phyloP scores from a whole-genome alignment of 2,113 vertebrate genomes.

The Hydrochoerus hydrochaeris region DNA sequence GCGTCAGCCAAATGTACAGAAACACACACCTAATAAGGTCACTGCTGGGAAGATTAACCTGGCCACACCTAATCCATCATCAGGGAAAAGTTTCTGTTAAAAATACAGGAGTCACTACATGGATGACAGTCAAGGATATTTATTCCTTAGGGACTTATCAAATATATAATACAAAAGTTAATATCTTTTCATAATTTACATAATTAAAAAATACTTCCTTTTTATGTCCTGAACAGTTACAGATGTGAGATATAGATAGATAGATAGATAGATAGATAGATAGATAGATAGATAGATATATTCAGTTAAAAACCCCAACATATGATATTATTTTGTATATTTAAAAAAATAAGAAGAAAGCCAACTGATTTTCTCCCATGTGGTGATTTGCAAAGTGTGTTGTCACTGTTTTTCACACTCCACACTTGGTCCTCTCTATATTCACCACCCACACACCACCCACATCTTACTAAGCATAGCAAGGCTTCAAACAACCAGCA shows the following conservation, averaged over 20 bases:
- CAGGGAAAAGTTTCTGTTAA: neutral
- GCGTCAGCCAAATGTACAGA: neutral
- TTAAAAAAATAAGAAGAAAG: neutral
- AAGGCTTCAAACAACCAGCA: neutral
- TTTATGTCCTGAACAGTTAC: neutral
- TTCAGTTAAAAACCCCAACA: neutral
- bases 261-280: neutral
- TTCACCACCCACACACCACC: neutral
- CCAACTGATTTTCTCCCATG: neutral
- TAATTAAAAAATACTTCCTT: neutral
- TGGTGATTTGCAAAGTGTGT: neutral
- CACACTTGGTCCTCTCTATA: neutral
- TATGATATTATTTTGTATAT: neutral
- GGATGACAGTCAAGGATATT: neutral
- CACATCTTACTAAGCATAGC: neutral
- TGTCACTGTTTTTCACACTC: neutral
- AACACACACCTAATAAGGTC: neutral
- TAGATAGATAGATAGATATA: neutral
- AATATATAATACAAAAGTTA: neutral
- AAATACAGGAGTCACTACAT: neutral
- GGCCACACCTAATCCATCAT: neutral
- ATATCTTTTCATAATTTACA: neutral
- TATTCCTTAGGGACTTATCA: neutral
- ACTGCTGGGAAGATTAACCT: neutral
- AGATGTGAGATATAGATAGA: neutral